Conservation (phyloP, 2,113 vertebrate genomes). For the Struthio camelus region DNA sequence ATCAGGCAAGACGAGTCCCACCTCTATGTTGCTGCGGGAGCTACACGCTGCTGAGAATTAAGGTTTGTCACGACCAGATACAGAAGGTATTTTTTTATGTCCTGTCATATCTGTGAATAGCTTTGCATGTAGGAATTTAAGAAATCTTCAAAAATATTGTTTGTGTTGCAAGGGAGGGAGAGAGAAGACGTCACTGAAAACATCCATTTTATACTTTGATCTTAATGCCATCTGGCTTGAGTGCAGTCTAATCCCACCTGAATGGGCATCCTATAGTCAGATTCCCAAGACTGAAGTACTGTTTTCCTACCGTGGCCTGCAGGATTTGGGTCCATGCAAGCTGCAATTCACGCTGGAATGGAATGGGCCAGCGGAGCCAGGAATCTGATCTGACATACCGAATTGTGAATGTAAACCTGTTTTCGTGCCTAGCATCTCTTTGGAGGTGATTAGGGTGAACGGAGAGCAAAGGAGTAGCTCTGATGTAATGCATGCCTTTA, state of each 20-base stretch:
- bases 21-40: background rate
- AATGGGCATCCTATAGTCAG: background rate
- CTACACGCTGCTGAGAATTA: background rate
- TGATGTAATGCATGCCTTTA: background rate
- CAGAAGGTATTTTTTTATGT: background rate
- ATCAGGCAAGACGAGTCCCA: background rate
- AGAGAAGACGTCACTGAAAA: background rate
- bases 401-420: background rate
- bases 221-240: background rate
- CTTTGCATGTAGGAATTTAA: background rate
- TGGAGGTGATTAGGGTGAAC: background rate
- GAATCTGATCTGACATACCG: background rate
- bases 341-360: background rate
- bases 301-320: background rate
- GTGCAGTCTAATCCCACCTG: background rate
- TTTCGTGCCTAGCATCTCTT: background rate
- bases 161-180: slow-evolving; percentile 44
- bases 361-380: background rate
- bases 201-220: background rate
- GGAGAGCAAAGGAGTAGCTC: background rate
- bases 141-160: slow-evolving; percentile 44
- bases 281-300: background rate
- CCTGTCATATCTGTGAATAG: background rate
- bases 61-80: background rate
- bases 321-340: background rate